A percentile compares a stretch with the other conserved stretches of the same genome.
Evolutionary conservation across 2,113 vertebrate genomes (phyloP).

Genomic region (Peromyscus polionotus): DNA sequence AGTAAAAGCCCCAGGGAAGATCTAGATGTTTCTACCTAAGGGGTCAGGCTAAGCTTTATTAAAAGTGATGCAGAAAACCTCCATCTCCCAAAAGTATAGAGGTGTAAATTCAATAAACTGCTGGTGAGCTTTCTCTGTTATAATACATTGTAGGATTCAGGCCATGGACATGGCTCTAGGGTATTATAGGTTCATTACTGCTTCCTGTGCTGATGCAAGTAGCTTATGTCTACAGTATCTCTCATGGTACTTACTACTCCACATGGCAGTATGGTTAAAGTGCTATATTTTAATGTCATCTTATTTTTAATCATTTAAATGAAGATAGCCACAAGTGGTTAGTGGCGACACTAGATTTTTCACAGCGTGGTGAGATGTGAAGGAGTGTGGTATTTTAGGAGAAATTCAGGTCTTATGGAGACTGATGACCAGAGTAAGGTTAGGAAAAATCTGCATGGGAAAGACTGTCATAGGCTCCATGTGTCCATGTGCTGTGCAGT

Average conservation of each 20-base stretch:
- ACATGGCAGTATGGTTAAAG: neutral
- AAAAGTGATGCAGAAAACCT: neutral
- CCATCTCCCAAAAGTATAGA: neutral
- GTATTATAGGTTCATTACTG: neutral
- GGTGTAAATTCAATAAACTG: neutral
- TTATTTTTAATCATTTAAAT: neutral
- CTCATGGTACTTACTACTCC: neutral
- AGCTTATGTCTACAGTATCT: neutral
- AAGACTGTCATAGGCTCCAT: neutral
- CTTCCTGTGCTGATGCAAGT: neutral
- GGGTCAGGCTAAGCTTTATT: neutral
- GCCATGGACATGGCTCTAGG: neutral
- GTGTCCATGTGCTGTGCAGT: neutral
- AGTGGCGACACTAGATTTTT: neutral
- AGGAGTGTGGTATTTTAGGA: neutral
- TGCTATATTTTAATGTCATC: neutral
- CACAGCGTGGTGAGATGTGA: neutral
- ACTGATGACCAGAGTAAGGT: neutral
- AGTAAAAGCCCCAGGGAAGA: neutral
- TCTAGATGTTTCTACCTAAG: neutral
- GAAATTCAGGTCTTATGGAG: neutral
- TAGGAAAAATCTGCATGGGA: neutral
- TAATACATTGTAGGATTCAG: neutral
- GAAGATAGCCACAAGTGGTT: neutral
- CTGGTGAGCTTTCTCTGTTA: neutral